Percentiles rank a stretch among this genome's conserved stretches.
These are phyloP conservation scores for Euglossa dilemma DNA, from an alignment of 1,140 invertebrate genomes.

Conservation along the genomic window DNA sequence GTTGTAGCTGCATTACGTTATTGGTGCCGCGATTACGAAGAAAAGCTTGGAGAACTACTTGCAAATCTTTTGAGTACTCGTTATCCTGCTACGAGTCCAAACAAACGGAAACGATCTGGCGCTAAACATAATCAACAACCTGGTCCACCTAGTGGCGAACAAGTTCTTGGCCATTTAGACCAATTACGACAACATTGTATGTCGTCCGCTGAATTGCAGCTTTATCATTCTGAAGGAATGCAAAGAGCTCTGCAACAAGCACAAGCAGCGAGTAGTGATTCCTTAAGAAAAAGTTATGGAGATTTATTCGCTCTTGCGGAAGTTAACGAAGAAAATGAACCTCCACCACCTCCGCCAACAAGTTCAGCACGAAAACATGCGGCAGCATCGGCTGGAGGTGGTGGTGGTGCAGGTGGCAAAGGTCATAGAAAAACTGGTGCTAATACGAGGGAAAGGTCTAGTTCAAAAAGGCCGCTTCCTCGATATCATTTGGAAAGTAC, in stretches of 20 bases:
- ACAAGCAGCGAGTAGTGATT: constrained; percentile 91
- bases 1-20: constrained; percentile 94
- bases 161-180: constrained; percentile 96
- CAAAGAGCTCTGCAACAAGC: constrained; percentile 93
- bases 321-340: constrained; percentile 88
- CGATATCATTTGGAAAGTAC: constrained; percentile 77
- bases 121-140: constrained; percentile 85
- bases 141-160: constrained; percentile 87
- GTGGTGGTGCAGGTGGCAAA: constrained; percentile 77
- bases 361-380: constrained; percentile 84
- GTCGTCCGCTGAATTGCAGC: constrained; percentile 83
- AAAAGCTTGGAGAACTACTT: constrained; percentile 93
- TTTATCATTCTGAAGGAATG: constrained; percentile 92
- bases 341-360: constrained; percentile 79
- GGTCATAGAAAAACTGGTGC: constrained; percentile 78
- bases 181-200: constrained; percentile 91
- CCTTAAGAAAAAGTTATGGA: constrained; percentile 93
- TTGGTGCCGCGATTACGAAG: constrained; percentile 96
- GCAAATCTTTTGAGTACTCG: constrained; percentile 89
- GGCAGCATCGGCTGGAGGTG: constrained; percentile 73
- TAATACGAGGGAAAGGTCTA: constrained; percentile 80
- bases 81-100: constrained; percentile 92
- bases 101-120: constrained; percentile 92
- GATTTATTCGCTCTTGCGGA: constrained; percentile 95
- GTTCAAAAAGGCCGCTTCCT: constrained; percentile 83